These are phyloP conservation scores for Phaethon lepturus DNA, from an alignment of 2,113 vertebrate species.

Conservation along the genomic window DNA sequence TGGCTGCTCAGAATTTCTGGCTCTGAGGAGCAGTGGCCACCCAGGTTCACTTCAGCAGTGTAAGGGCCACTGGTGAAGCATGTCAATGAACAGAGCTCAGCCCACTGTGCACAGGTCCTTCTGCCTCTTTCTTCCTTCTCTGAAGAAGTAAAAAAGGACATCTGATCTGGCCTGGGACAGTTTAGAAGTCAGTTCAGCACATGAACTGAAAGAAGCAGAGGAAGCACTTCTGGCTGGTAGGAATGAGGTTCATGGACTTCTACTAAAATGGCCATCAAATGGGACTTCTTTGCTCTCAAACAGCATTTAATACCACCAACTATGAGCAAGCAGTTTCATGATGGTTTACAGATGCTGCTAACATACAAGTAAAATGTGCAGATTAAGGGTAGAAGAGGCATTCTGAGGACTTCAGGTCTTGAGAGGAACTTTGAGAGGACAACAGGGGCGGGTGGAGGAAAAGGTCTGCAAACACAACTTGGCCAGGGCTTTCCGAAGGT, in stretches of 20 bases:
- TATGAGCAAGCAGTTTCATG: not conserved
- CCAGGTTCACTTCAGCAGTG: accelerated
- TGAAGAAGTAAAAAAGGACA: not conserved
- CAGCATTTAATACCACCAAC: not conserved
- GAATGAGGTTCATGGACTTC: accelerated
- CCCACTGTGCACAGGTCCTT: not conserved
- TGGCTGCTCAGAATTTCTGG: not conserved
- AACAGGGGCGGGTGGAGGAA: not conserved
- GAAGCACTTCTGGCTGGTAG: not conserved
- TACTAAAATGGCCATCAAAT: not conserved
- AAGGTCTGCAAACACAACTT: not conserved
- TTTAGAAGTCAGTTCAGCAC: not conserved
- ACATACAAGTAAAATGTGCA: accelerated
- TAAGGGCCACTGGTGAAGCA: not conserved
- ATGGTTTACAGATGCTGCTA: not conserved
- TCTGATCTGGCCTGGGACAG: not conserved
- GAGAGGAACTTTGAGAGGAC: not conserved
- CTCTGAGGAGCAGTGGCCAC: not conserved
- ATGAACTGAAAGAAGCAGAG: not conserved
- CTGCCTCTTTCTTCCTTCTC: not conserved
- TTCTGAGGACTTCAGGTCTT: not conserved
- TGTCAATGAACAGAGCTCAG: not conserved
- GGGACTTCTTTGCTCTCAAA: not conserved
- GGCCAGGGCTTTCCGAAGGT: not conserved
- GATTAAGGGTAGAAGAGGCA: not conserved